A percentile compares a stretch with the other conserved stretches of the same genome.
Conservation (phyloP, 2,888 invertebrate genomes). For the Drosophila neotestacea region DNA sequence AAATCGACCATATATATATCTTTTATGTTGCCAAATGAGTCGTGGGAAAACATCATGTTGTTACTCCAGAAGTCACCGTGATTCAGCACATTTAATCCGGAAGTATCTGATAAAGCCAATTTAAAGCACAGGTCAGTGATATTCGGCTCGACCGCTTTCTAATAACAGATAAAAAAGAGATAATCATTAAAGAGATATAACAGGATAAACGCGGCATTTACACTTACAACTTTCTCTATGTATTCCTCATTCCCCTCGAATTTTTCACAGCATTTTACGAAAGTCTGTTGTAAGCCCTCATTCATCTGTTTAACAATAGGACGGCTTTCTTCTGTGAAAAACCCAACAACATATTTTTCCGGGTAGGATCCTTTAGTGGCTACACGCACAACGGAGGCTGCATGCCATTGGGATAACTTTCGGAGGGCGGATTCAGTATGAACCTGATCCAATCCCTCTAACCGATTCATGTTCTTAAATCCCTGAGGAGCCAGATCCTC, state of each 20-base stretch:
- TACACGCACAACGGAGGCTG: constrained; percentile 72
- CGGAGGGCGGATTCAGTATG: constrained; percentile 72
- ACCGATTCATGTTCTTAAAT: constrained; percentile 74
- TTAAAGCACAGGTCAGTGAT: constrained; percentile 52
- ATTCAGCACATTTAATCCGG: constrained; percentile 69
- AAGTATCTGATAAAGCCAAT: constrained; percentile 37
- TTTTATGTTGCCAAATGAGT: constrained; percentile 61
- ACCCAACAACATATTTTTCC: constrained; percentile 16
- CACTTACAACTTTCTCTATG: constrained; percentile 63
- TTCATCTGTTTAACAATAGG: constrained; percentile 31
- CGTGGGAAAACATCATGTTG: constrained; percentile 80
- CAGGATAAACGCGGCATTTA: no score
- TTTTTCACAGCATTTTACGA: constrained; percentile 40
- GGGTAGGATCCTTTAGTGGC: constrained; percentile 63
- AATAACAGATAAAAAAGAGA: no score
- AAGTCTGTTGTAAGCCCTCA: constrained; percentile 18
- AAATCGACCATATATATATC: constrained; percentile 79
- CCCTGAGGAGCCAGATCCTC: constrained; percentile 74
- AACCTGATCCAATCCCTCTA: constrained; percentile 71
- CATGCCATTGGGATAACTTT: constrained; percentile 82
- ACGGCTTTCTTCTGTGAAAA: constrained; percentile 45
- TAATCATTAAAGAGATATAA: background rate
- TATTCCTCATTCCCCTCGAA: constrained; percentile 54
- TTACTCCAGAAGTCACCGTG: constrained; percentile 81
- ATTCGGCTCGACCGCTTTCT: constrained; percentile 46